A percentile compares a stretch with the other conserved stretches of the same genome.
Conservation (phyloP, 2,888 invertebrate genomes). For the Iphiclides podalirius region DNA sequence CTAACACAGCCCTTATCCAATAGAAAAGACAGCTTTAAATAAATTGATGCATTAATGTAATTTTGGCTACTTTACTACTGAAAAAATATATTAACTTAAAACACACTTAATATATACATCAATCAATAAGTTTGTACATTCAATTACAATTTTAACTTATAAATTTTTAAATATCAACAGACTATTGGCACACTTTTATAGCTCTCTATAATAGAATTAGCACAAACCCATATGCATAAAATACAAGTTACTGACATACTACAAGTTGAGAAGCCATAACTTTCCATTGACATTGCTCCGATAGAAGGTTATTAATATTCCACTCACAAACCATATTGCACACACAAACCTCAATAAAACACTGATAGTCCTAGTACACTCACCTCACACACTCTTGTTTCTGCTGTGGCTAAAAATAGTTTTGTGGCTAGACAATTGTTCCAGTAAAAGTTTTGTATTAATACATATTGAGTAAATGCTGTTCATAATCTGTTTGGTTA, state of each 20-base stretch:
- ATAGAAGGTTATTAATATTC: slow-evolving; percentile 11
- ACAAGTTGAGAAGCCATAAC: slow-evolving; percentile 10
- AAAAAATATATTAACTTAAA: too few relatives aligned
- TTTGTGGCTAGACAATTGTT: too few relatives aligned
- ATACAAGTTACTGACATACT: slow-evolving; percentile 5
- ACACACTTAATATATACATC: too few relatives aligned
- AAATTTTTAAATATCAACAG: background rate
- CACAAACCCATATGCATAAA: background rate
- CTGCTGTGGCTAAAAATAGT: too few relatives aligned
- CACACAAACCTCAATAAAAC: background rate
- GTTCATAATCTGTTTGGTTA: background rate
- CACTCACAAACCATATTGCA: background rate
- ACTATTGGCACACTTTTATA: background rate
- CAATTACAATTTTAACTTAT: too few relatives aligned
- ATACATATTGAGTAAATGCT: background rate
- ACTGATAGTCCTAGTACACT: slow-evolving; percentile 4
- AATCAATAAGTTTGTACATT: too few relatives aligned
- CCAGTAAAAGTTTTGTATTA: background rate
- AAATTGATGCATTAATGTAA: too few relatives aligned
- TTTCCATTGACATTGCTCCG: background rate
- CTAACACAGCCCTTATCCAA: too few relatives aligned
- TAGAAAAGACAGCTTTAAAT: too few relatives aligned
- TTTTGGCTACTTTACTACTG: too few relatives aligned
- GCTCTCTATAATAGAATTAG: background rate
- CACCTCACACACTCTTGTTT: background rate